Percentiles rank a stretch among this genome's conserved stretches.
Conservation (phyloP, 2,113 vertebrate species). For the Mus musculus region GRCm39 chr7:123510501-123511000, state of each 20-base stretch:
- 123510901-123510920: too few relatives aligned
- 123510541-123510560: neutral
- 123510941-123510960: too few relatives aligned
- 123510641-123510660: neutral
- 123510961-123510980: too few relatives aligned
- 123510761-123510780: neutral
- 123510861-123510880: too few relatives aligned
- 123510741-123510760: neutral
- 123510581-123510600: neutral
- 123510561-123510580: neutral
- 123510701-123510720: neutral
- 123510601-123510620: neutral
- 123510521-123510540: neutral
- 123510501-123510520: neutral
- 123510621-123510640: conserved; percentile 7
- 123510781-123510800: too few relatives aligned
- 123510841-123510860: too few relatives aligned
- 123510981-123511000: too few relatives aligned
- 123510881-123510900: too few relatives aligned
- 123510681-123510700: neutral
- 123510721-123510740: neutral
- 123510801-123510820: too few relatives aligned
- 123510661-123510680: neutral
- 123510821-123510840: too few relatives aligned
- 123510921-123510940: too few relatives aligned